Evolutionary conservation across 2,797 vertebrate genomes (phyloP).

Genomic region (Menidia menidia): DNA sequence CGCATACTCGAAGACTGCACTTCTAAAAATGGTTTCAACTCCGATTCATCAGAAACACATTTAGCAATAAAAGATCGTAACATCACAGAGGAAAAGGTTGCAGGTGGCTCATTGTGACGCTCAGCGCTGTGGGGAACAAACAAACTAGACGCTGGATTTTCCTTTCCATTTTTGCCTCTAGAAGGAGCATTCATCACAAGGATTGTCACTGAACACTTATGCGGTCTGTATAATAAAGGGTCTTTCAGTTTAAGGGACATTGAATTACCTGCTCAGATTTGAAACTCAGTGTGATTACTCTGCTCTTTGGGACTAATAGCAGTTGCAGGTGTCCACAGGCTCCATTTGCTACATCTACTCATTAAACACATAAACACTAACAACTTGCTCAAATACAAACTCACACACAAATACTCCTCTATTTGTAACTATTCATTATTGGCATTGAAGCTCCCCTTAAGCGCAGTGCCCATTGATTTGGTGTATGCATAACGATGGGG

Average conservation of each 20-base stretch:
- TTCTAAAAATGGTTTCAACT: neutral
- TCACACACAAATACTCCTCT: conserved; percentile 27
- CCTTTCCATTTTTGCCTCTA: conserved; percentile 8
- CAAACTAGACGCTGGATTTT: conserved; percentile 27
- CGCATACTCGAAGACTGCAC: neutral
- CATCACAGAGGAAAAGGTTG: neutral
- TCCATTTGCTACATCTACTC: conserved; percentile 58
- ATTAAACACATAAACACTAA: conserved; percentile 67
- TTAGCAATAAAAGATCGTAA: neutral
- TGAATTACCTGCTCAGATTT: conserved; percentile 58
- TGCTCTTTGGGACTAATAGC: conserved; percentile 61
- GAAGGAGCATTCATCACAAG: conserved; percentile 22
- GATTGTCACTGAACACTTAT: conserved; percentile 24
- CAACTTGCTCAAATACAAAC: conserved; percentile 8
- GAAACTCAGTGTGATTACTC: conserved; percentile 62
- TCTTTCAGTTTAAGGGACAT: conserved; percentile 53
- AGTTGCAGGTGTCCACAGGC: conserved; percentile 73
- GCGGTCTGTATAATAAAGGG: conserved; percentile 50
- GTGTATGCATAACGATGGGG: conserved; percentile 61
- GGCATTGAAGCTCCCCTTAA: conserved; percentile 57
- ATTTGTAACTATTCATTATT: conserved; percentile 68
- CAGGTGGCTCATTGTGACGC: neutral
- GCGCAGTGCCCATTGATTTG: conserved; percentile 72
- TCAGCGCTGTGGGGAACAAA: conserved; percentile 8
- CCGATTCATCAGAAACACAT: neutral